A percentile compares a stretch with the other conserved stretches of the same genome.
These are phyloP conservation scores for Danio kyathit DNA, from an alignment of 2,797 vertebrate species.

Conservation along the genomic window DNA sequence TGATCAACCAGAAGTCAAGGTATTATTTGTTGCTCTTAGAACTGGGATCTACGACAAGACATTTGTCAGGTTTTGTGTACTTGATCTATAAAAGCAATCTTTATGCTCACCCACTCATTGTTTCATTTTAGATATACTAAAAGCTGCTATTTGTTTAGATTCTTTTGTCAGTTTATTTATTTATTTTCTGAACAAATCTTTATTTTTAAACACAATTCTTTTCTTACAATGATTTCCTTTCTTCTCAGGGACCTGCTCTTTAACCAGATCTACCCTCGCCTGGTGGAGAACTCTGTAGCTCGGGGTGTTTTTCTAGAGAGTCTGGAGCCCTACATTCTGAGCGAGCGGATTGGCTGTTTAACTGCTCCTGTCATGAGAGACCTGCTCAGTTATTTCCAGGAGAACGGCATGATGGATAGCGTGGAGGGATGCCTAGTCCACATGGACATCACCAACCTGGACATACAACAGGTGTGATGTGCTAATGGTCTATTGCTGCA, in stretches of 20 bases:
- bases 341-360: slow-evolving; percentile 90
- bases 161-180: too few species aligned
- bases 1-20: too few species aligned
- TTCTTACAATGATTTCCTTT: neutral
- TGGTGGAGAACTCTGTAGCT: slow-evolving; percentile 92
- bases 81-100: too few species aligned
- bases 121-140: too few species aligned
- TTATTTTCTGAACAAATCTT: too few species aligned
- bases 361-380: slow-evolving; percentile 94
- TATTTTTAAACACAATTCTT: too few species aligned
- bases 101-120: too few species aligned
- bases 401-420: slow-evolving; percentile 91
- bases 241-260: slow-evolving; percentile 89
- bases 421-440: slow-evolving; percentile 96
- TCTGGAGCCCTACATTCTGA: slow-evolving; percentile 91
- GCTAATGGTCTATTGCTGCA: slow-evolving; percentile 18
- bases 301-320: slow-evolving; percentile 94
- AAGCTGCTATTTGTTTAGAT: too few species aligned
- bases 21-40: too few species aligned
- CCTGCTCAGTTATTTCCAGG: slow-evolving; percentile 92
- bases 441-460: slow-evolving; percentile 95
- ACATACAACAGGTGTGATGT: slow-evolving; percentile 91
- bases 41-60: too few species aligned
- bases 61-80: too few species aligned
- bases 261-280: slow-evolving; percentile 89